A percentile compares a stretch with the other conserved stretches of the same genome.
phyloP scores from a whole-genome alignment of 2,113 vertebrate species.

The Poicephalus gulielmi region DNA sequence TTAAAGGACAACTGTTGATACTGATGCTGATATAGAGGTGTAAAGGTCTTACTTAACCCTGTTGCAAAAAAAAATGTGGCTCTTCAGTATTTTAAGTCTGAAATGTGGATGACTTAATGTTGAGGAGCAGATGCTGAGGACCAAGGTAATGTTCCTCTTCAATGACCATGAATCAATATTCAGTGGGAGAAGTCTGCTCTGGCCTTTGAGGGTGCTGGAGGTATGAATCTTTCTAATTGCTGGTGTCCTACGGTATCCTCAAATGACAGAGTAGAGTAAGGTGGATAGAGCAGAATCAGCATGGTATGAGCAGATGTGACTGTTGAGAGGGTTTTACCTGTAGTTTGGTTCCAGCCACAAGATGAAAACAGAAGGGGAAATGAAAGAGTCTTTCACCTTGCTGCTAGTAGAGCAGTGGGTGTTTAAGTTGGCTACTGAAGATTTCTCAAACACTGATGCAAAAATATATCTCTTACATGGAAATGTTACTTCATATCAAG shows the following conservation, averaged over 20 bases:
- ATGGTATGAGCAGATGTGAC: not conserved
- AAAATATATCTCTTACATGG: not conserved
- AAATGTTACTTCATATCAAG: not conserved
- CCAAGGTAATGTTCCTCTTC: not conserved
- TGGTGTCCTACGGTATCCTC: not conserved
- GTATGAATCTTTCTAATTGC: not conserved
- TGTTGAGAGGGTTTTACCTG: not conserved
- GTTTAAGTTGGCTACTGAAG: not conserved
- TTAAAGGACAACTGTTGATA: not conserved
- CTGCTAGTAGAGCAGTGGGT: not conserved
- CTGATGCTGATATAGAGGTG: not conserved
- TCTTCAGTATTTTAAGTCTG: not conserved
- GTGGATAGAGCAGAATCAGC: not conserved
- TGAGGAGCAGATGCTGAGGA: not conserved
- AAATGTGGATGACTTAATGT: not conserved
- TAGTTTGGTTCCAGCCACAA: not conserved
- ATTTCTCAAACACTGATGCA: not conserved
- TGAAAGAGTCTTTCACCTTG: not conserved
- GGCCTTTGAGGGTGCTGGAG: not conserved
- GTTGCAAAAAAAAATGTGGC: not conserved
- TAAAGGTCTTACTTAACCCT: not conserved
- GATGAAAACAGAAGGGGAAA: not conserved
- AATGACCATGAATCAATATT: rapidly evolving
- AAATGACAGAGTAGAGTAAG: not conserved
- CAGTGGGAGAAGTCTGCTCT: not conserved